Evolutionary conservation across 2,113 vertebrate species (phyloP).

Genomic region (Scomber colias): DNA sequence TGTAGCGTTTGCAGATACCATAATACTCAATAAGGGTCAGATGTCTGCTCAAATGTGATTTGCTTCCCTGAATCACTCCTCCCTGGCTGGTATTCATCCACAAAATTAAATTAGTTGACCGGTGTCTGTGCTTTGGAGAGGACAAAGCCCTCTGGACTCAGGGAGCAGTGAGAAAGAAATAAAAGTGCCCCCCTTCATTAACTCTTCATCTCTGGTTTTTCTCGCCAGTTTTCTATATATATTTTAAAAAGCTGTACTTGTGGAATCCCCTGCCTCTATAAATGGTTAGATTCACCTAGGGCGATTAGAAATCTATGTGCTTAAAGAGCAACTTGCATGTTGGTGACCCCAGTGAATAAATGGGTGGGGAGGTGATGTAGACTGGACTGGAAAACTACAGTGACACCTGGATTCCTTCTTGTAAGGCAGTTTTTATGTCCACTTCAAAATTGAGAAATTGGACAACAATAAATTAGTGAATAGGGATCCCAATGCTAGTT

Average conservation of each 20-base stretch:
- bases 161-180: slow-evolving; percentile 58
- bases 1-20: slow-evolving; percentile 2
- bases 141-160: slow-evolving; percentile 51
- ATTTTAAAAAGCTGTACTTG: neutral
- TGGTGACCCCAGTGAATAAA: neutral
- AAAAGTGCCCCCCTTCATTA: slow-evolving; percentile 50
- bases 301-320: neutral
- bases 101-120: slow-evolving; percentile 60
- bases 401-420: neutral
- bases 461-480: too few species aligned
- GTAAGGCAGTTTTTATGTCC: neutral
- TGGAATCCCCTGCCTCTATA: neutral
- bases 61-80: slow-evolving; percentile 36
- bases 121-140: slow-evolving; percentile 51
- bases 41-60: slow-evolving; percentile 59
- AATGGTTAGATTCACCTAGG: neutral
- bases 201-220: slow-evolving; percentile 24
- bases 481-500: too few species aligned
- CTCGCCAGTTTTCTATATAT: neutral
- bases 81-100: slow-evolving; percentile 50
- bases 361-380: neutral
- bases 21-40: slow-evolving; percentile 16
- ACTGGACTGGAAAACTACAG: neutral
- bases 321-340: neutral
- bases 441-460: too few species aligned